phyloP scores from a whole-genome alignment of 2,888 invertebrate genomes.

The Oligia strigilis region DNA sequence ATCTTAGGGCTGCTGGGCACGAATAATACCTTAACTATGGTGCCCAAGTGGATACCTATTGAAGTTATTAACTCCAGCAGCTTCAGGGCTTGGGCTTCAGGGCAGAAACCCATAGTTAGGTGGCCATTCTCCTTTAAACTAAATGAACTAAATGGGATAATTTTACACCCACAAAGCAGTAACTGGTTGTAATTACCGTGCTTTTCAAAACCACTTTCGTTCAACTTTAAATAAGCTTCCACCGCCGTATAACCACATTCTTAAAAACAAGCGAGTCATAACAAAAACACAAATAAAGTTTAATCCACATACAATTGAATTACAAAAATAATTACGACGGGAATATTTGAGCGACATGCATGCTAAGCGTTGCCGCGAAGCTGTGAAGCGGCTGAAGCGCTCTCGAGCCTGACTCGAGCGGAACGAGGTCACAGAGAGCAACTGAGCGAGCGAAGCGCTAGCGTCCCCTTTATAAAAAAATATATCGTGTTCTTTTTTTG shows the following conservation, averaged over 20 bases:
- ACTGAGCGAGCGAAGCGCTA: conserved; percentile 62
- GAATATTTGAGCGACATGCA: conserved; percentile 64
- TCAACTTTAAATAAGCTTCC: not conserved
- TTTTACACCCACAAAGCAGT: not conserved
- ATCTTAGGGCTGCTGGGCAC: too few species aligned
- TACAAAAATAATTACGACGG: conserved; percentile 63
- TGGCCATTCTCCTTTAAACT: not conserved
- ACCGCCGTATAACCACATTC: not conserved
- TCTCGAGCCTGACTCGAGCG: conserved; percentile 63
- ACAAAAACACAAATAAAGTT: conserved; percentile 31
- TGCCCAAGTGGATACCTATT: not conserved
- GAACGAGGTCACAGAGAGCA: conserved; percentile 69
- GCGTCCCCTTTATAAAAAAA: conserved; percentile 51
- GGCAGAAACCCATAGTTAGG: not conserved
- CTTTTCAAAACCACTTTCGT: not conserved
- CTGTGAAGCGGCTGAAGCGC: conserved; percentile 66
- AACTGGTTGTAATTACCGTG: not conserved
- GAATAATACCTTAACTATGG: too few species aligned
- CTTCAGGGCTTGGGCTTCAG: not conserved
- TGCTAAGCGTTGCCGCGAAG: conserved; percentile 64
- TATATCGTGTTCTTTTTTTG: conserved; percentile 55
- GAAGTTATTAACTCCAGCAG: not conserved
- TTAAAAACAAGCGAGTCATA: not conserved
- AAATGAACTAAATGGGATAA: not conserved
- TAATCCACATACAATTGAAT: conserved; percentile 52